Evolutionary conservation across 2,797 vertebrate genomes (phyloP).

Genomic region (Rhabdophis nuchalis): DNA sequence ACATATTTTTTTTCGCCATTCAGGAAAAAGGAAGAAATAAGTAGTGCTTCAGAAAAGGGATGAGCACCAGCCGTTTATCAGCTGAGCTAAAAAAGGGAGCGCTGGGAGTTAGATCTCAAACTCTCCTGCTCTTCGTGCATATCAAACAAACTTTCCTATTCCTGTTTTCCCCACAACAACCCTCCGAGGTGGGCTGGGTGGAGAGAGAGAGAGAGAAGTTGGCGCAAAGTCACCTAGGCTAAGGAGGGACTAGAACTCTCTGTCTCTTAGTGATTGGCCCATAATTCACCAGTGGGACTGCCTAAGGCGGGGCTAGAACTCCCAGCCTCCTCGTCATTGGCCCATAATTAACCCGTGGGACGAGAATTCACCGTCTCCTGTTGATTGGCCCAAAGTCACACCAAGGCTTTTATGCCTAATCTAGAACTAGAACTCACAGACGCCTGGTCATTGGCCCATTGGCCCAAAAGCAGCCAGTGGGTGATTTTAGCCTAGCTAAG

Average conservation of each 20-base stretch:
- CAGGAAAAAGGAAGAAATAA: background rate
- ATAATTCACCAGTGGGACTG: background rate
- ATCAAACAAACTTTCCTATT: background rate
- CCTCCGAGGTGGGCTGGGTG: background rate
- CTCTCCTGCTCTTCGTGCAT: background rate
- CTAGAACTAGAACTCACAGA: too few relatives aligned
- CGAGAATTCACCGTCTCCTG: too few relatives aligned
- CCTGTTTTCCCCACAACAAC: background rate
- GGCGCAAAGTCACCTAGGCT: background rate
- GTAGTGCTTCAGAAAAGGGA: background rate
- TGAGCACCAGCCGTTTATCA: background rate
- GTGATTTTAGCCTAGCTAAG: too few relatives aligned
- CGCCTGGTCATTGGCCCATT: too few relatives aligned
- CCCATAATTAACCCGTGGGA: too few relatives aligned
- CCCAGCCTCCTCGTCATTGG: too few relatives aligned
- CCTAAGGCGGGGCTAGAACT: too few relatives aligned
- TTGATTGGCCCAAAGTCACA: too few relatives aligned
- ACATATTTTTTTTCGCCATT: background rate
- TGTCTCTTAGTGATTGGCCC: rapidly evolving
- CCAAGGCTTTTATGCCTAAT: too few relatives aligned
- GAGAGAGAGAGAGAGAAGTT: background rate
- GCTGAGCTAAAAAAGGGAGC: background rate
- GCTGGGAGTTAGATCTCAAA: background rate
- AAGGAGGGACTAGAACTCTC: background rate
- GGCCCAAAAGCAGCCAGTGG: too few relatives aligned